These are phyloP conservation scores for Argya squamiceps DNA, from an alignment of 2,797 vertebrate species.

Conservation along the genomic window DNA sequence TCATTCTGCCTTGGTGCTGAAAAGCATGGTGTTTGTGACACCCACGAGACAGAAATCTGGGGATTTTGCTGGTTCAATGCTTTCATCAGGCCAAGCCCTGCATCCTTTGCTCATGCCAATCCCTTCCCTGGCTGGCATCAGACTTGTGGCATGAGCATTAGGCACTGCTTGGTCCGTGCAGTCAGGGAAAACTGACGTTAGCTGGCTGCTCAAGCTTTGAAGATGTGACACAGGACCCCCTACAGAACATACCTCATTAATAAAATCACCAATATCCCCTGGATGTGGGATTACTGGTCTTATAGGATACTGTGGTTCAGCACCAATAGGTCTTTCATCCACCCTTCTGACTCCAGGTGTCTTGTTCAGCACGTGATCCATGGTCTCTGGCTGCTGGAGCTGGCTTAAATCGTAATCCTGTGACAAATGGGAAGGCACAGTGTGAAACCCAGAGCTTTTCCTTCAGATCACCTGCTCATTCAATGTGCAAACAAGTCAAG, in stretches of 20 bases:
- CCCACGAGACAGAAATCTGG: neutral
- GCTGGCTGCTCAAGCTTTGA: neutral
- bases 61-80: neutral
- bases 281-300: conserved; percentile 92
- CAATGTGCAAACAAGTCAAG: neutral
- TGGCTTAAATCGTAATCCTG: conserved; percentile 97
- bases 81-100: neutral
- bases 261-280: conserved; percentile 95
- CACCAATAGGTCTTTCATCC: conserved; percentile 91
- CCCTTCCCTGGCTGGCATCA: neutral
- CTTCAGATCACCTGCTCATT: neutral
- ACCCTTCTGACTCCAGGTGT: conserved; percentile 89
- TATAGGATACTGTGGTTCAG: conserved; percentile 92
- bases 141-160: neutral
- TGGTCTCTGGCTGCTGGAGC: conserved; percentile 92
- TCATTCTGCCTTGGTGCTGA: neutral
- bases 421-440: conserved; percentile 2
- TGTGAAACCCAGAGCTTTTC: conserved; percentile 10
- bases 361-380: conserved; percentile 92
- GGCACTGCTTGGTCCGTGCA: neutral
- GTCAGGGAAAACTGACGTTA: neutral
- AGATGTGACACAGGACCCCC: neutral
- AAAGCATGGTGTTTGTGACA: neutral
- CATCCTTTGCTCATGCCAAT: neutral
- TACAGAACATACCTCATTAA: conserved; percentile 86